These are phyloP conservation scores for Smutsia temminckii DNA, from an alignment of 2,797 vertebrate species.

Conservation along the genomic window DNA sequence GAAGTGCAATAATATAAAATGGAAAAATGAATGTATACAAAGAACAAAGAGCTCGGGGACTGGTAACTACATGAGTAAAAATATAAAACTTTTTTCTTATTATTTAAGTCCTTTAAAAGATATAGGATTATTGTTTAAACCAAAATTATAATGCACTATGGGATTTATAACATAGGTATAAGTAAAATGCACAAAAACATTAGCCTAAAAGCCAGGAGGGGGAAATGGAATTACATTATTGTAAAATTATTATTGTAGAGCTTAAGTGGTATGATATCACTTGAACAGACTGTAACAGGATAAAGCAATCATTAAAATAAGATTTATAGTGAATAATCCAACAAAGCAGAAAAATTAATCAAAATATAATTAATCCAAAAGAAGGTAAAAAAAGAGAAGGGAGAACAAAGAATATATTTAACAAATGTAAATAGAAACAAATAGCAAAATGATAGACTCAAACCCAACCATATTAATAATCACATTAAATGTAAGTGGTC, in stretches of 20 bases:
- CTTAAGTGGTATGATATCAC: neutral
- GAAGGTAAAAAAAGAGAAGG: neutral
- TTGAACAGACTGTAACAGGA: neutral
- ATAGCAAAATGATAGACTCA: neutral
- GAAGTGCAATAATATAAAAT: neutral
- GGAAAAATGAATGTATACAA: neutral
- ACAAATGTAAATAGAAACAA: neutral
- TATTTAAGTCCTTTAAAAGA: neutral
- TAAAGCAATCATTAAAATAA: neutral
- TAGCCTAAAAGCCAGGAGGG: neutral
- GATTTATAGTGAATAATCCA: neutral
- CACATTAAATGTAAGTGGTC: neutral
- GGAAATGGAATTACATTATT: neutral
- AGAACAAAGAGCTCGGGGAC: neutral
- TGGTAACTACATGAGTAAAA: neutral
- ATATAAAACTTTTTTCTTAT: neutral
- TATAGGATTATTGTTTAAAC: neutral
- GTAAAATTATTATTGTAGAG: neutral
- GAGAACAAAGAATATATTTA: neutral
- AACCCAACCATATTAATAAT: neutral
- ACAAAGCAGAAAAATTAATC: neutral
- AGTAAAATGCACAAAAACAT: neutral
- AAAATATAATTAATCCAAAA: neutral
- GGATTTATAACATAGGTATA: neutral
- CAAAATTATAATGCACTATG: neutral